Evolutionary conservation across 2,888 invertebrate genomes (phyloP).

Genomic region (Dusona sp.): DNA sequence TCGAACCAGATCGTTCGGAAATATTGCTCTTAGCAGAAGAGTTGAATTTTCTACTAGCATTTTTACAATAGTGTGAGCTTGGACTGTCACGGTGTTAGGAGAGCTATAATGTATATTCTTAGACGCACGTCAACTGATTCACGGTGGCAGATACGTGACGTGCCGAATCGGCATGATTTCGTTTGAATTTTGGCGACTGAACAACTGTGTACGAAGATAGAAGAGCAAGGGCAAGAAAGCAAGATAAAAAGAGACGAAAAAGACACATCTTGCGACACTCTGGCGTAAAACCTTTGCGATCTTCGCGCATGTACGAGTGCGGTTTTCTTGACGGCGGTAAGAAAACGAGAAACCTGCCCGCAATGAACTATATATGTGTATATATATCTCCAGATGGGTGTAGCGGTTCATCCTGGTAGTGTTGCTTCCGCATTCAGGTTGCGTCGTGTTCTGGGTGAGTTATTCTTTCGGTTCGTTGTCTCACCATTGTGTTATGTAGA

Average conservation of each 20-base stretch:
- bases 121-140: slow-evolving; percentile 60
- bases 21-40: slow-evolving; percentile 59
- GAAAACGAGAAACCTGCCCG: slow-evolving; percentile 62
- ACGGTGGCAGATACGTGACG: slow-evolving; percentile 66
- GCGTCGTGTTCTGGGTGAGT: slow-evolving; percentile 81
- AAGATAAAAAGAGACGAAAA: slow-evolving; percentile 43
- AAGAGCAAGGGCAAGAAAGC: slow-evolving; percentile 1
- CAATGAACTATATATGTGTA: slow-evolving; percentile 32
- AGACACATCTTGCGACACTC: slow-evolving; percentile 64
- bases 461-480: slow-evolving; percentile 83
- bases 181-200: slow-evolving; percentile 58
- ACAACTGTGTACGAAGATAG: slow-evolving; percentile 5
- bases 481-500: slow-evolving; percentile 81
- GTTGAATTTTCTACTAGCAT: slow-evolving; percentile 20
- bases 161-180: slow-evolving; percentile 70
- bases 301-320: slow-evolving; percentile 74
- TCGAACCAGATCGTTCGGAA: slow-evolving; percentile 38
- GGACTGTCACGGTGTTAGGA: slow-evolving; percentile 15
- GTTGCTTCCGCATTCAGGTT: slow-evolving; percentile 76
- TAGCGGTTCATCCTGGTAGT: slow-evolving; percentile 61
- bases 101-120: slow-evolving; percentile 27
- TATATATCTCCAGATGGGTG: slow-evolving; percentile 49
- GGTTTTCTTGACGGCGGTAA: slow-evolving; percentile 67
- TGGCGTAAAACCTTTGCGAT: slow-evolving; percentile 63
- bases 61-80: slow-evolving; percentile 15